A percentile compares a stretch with the other conserved stretches of the same genome.
These are phyloP conservation scores for Oscheius sp. DNA, from an alignment of 2,888 invertebrate species.

Conservation along the genomic window DNA sequence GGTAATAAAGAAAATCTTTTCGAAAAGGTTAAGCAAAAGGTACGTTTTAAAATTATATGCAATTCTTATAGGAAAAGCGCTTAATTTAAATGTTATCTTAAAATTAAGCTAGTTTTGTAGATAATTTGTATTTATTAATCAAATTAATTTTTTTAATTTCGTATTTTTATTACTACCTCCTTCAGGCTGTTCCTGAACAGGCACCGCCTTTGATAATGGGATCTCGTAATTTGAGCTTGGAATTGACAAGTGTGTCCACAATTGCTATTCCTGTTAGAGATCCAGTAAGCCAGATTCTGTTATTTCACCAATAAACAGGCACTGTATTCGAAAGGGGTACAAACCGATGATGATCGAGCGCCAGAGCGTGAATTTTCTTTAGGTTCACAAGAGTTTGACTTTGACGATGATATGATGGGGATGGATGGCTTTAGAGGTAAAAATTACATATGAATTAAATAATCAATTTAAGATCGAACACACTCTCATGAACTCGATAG, in stretches of 20 bases:
- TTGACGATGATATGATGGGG: slow-evolving; percentile 62
- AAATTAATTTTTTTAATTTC: not conserved
- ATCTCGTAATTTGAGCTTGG: slow-evolving; percentile 19
- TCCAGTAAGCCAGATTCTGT: slow-evolving; percentile 36
- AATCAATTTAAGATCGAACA: slow-evolving; percentile 37
- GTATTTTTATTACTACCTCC: not conserved
- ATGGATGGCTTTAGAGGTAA: slow-evolving; percentile 47
- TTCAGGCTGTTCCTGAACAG: not conserved
- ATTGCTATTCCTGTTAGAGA: slow-evolving; percentile 36
- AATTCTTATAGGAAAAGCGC: too few species aligned
- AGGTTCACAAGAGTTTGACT: slow-evolving; percentile 64
- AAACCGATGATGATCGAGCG: slow-evolving; percentile 66
- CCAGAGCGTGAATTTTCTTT: slow-evolving; percentile 63
- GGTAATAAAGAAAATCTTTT: too few species aligned
- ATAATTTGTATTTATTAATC: not conserved
- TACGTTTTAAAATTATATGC: not conserved
- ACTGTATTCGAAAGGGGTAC: slow-evolving; percentile 67
- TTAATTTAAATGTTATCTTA: too few species aligned
- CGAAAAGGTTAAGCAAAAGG: not conserved
- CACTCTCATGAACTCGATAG: slow-evolving; percentile 50
- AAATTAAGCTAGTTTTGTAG: too few species aligned
- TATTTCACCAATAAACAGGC: too few species aligned
- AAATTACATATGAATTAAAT: not conserved
- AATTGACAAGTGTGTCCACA: slow-evolving; percentile 36
- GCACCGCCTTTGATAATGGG: not conserved